These are phyloP conservation scores for Synodontis membranacea DNA, from an alignment of 2,113 vertebrate species.

Conservation along the genomic window DNA sequence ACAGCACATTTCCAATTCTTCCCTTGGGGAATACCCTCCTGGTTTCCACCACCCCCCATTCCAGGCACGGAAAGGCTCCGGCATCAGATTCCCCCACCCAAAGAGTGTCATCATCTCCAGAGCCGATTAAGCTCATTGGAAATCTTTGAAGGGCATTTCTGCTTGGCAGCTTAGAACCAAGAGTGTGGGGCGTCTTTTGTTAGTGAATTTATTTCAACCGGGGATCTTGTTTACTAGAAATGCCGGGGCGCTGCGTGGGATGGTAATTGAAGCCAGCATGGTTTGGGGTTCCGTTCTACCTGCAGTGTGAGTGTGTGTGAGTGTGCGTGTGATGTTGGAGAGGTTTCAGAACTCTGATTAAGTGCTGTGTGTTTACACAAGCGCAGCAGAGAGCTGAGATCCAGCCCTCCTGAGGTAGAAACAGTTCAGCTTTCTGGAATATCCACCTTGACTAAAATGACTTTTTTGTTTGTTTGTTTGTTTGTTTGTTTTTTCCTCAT, in stretches of 20 bases:
- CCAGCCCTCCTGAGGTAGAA: neutral
- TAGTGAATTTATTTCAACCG: constrained; percentile 60
- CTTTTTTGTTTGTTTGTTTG: neutral
- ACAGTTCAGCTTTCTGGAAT: constrained; percentile 11
- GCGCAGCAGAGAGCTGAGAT: neutral
- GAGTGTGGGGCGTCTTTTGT: constrained; percentile 54
- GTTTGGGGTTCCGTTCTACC: constrained; percentile 46
- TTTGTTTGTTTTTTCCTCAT: neutral
- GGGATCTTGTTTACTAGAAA: constrained; percentile 59
- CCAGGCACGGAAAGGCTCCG: constrained; percentile 23
- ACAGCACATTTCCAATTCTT: constrained; percentile 50
- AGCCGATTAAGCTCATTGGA: constrained; percentile 33
- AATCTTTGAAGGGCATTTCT: constrained; percentile 44
- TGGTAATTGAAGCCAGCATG: constrained; percentile 58
- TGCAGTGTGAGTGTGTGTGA: constrained; percentile 18
- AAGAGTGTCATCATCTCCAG: constrained; percentile 60
- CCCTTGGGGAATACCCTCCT: constrained; percentile 41
- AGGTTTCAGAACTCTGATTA: constrained; percentile 45
- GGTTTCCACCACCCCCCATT: constrained; percentile 26
- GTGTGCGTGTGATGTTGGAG: constrained; percentile 31
- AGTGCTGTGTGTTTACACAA: constrained; percentile 37
- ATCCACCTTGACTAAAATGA: constrained; percentile 34
- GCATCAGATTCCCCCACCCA: constrained; percentile 62
- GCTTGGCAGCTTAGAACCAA: neutral
- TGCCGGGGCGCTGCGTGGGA: constrained; percentile 35